Conservation (phyloP, 2,797 vertebrate species). For the Peromyscus melanophrys region DNA sequence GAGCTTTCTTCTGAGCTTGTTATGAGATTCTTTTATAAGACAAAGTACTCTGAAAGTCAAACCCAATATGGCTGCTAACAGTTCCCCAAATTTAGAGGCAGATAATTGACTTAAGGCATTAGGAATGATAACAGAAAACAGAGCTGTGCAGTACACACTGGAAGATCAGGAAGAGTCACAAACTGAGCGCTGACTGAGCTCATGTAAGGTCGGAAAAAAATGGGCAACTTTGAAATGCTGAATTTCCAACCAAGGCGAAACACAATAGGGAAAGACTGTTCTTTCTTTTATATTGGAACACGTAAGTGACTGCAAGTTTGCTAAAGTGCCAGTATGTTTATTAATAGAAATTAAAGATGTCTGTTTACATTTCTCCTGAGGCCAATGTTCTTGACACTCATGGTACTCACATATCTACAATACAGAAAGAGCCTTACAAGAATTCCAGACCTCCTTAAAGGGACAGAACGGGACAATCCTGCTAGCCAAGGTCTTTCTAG, state of each 20-base stretch:
- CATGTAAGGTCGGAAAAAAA: constrained; percentile 32
- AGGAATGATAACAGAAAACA: constrained; percentile 16
- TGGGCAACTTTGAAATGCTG: not conserved
- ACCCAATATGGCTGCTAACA: not conserved
- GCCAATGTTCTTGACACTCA: not conserved
- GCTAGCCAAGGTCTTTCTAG: constrained; percentile 1
- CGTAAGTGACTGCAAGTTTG: not conserved
- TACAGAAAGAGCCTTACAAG: constrained; percentile 2
- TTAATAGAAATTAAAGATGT: not conserved
- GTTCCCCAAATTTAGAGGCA: not conserved
- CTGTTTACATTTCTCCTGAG: not conserved
- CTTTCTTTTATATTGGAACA: not conserved
- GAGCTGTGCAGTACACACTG: not conserved
- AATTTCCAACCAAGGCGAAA: not conserved
- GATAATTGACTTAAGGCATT: not conserved
- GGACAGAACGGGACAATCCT: not conserved
- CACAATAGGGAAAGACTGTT: not conserved
- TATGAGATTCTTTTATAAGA: not conserved
- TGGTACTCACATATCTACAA: not conserved
- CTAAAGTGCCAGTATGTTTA: not conserved
- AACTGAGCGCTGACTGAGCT: not conserved
- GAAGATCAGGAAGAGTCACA: not conserved
- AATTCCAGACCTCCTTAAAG: not conserved
- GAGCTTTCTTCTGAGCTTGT: not conserved
- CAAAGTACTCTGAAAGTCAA: not conserved